These are phyloP conservation scores for Oscheius sp. DNA, from an alignment of 2,888 invertebrate species.

Conservation along the genomic window DNA sequence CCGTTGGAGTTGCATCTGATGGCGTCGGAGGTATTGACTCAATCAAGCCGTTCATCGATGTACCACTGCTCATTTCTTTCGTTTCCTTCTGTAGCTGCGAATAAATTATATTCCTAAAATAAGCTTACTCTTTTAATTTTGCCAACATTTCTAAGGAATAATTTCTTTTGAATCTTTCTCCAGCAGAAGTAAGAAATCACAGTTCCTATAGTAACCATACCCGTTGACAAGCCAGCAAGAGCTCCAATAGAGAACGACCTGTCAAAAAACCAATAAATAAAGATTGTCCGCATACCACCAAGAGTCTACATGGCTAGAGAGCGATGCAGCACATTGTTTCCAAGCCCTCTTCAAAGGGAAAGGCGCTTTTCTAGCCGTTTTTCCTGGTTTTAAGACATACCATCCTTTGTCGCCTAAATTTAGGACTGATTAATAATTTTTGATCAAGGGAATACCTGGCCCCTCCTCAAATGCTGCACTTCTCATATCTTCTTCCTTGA, in stretches of 20 bases:
- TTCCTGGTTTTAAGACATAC: slow-evolving; percentile 39
- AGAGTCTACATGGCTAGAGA: slow-evolving; percentile 10
- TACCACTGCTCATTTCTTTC: slow-evolving; percentile 19
- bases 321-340: slow-evolving; percentile 20
- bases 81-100: background rate
- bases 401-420: slow-evolving; percentile 46
- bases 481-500: slow-evolving; percentile 42
- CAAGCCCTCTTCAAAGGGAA: background rate
- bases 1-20: background rate
- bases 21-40: slow-evolving; percentile 11
- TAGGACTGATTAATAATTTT: background rate
- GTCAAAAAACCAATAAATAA: background rate
- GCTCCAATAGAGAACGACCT: slow-evolving; percentile 14
- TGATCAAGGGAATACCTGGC: background rate
- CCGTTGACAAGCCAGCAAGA: background rate
- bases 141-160: background rate
- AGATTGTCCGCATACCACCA: slow-evolving; percentile 1
- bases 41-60: slow-evolving; percentile 12
- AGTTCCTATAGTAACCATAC: slow-evolving; percentile 1
- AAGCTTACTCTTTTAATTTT: background rate
- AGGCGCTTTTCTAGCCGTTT: background rate
- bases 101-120: background rate
- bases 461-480: slow-evolving; percentile 37
- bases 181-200: slow-evolving; percentile 6
- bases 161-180: background rate